These are phyloP conservation scores for Lateolabrax maculatus DNA, from an alignment of 2,797 vertebrate genomes.

Conservation along the genomic window DNA sequence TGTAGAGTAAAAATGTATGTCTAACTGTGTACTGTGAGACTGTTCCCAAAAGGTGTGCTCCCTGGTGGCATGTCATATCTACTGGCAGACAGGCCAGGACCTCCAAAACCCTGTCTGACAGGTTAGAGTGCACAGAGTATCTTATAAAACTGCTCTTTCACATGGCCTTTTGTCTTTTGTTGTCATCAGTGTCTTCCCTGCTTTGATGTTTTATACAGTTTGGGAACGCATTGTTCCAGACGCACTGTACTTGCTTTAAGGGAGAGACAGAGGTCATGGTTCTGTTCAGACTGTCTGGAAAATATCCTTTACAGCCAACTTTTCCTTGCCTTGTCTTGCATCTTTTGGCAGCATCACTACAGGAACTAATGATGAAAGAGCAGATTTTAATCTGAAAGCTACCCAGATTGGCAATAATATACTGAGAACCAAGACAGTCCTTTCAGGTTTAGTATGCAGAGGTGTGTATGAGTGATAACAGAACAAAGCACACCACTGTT, in stretches of 20 bases:
- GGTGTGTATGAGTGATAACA: background rate
- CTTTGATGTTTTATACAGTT: slow-evolving; percentile 70
- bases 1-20: slow-evolving; percentile 38
- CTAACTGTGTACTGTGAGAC: slow-evolving; percentile 55
- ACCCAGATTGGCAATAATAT: background rate
- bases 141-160: slow-evolving; percentile 65
- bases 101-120: slow-evolving; percentile 74
- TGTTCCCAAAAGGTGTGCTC: slow-evolving; percentile 58
- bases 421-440: background rate
- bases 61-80: slow-evolving; percentile 63
- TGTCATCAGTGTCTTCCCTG: slow-evolving; percentile 68
- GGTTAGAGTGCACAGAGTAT: slow-evolving; percentile 62
- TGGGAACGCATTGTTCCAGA: slow-evolving; percentile 56
- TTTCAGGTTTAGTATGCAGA: slow-evolving; percentile 1
- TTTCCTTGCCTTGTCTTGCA: slow-evolving; percentile 1
- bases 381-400: slow-evolving; percentile 7
- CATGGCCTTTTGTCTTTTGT: slow-evolving; percentile 75
- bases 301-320: slow-evolving; percentile 43
- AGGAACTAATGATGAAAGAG: slow-evolving; percentile 8
- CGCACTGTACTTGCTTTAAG: slow-evolving; percentile 43
- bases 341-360: slow-evolving; percentile 17
- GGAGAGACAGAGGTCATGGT: slow-evolving; percentile 54
- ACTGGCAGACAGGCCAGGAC: slow-evolving; percentile 71
- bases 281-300: slow-evolving; percentile 54
- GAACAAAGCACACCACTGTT: slow-evolving; percentile 10